Evolutionary conservation across 2,113 vertebrate species (phyloP).

Genomic region (Ictalurus furcatus): DNA sequence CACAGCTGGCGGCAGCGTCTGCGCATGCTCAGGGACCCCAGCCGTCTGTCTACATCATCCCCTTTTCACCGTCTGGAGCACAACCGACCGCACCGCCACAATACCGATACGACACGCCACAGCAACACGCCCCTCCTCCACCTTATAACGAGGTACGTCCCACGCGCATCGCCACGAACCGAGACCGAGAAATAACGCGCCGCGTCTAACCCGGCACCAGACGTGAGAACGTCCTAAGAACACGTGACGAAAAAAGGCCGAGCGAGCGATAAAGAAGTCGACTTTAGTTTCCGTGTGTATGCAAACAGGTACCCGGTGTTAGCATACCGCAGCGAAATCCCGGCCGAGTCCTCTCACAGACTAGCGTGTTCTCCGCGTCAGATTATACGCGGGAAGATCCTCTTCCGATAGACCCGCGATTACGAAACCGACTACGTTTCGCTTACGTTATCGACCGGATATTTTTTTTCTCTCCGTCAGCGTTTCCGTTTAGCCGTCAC

Average conservation of each 20-base stretch:
- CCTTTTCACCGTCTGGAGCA: not conserved
- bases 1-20: not conserved
- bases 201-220: not conserved
- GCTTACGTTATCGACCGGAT: not conserved
- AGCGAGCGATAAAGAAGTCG: not conserved
- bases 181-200: not conserved
- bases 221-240: not conserved
- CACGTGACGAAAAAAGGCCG: too few relatives aligned
- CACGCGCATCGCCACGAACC: not conserved
- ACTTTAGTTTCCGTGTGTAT: not conserved
- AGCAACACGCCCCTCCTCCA: conserved; percentile 33
- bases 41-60: conserved; percentile 1
- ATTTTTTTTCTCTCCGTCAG: too few relatives aligned
- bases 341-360: too few relatives aligned
- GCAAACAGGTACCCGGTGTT: not conserved
- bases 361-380: not conserved
- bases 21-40: not conserved
- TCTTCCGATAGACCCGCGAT: not conserved
- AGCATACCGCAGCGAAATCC: not conserved
- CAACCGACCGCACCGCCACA: not conserved
- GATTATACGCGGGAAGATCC: not conserved
- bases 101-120: not conserved
- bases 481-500: too few relatives aligned
- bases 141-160: conserved; percentile 48
- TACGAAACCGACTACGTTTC: not conserved